Base-by-base conservation (phyloP, 2,797 vertebrate species). In the Scleropages formosus region DNA sequence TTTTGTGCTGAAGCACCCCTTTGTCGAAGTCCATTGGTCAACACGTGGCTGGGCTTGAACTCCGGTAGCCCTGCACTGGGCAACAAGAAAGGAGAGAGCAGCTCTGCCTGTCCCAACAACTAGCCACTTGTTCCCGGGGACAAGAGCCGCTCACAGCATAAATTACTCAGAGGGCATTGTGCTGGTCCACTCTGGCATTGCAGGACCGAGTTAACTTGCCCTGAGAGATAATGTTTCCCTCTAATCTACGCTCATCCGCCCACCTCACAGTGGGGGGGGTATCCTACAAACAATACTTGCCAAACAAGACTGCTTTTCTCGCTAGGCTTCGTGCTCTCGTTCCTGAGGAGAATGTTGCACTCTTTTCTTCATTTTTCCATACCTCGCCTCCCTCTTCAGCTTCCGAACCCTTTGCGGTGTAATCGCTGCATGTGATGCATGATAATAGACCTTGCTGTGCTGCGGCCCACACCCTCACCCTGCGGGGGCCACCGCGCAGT, bases 11-110 rank as follows among this genome's bases (percentile, higher is more conserved):
- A 96, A 95, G 93, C 80, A 91, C 84, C 83, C 88, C 94, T 94
- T 94, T 93, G 94, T 94, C 88, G 91, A 83, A 87, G 90, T 90
- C 92, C 91, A 94, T 92, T 91, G 91, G 88, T 85, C 91, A 91
- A 92, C 94, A 94, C 93, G 93, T 95, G 95, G 92, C 93, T 90
- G 82, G 88, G 83, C 89, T 88, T 94, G 94, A 95, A 95, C 95
- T 95, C 91, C 89, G 82, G 85, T 91, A 84, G 90, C 88, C 87
- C 80, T 82, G 85, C 83, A 88, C 89, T 85, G 88, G 83, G 87
- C 85, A 46, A 78, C 87, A 88, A 93, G 87, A 89, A 90, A 90
- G 78, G 84, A 74, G 82, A 69, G 84, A 81, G 39, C 31, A 78
- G 75, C 76, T 78, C 82, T 83, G 66, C 80, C 66, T 77, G 79